Percentiles rank a stretch among this genome's conserved stretches.
Conservation (phyloP, 2,888 invertebrate species). For the Trilocha varians region DNA sequence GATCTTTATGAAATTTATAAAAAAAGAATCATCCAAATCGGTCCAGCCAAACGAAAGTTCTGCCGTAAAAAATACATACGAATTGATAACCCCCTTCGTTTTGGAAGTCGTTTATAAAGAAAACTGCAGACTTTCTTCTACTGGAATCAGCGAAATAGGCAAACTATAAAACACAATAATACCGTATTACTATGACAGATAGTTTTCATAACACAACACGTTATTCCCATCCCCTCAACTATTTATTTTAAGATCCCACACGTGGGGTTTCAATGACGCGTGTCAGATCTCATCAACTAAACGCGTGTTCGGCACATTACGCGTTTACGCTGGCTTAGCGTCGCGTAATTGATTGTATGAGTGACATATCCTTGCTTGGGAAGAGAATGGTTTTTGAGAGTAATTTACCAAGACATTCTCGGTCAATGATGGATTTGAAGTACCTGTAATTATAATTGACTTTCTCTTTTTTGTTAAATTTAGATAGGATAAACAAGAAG, state of each 20-base stretch:
- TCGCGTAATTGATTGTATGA: not conserved
- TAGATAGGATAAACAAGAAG: no score
- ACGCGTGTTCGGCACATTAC: not conserved
- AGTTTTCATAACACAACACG: not conserved
- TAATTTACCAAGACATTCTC: no score
- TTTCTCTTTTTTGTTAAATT: no score
- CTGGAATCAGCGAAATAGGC: not conserved
- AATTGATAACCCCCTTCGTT: no score
- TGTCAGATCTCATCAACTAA: not conserved
- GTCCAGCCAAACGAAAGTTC: no score
- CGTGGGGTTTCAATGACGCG: not conserved
- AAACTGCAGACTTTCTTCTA: no score
- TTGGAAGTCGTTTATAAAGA: no score
- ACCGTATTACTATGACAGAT: not conserved
- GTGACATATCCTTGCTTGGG: not conserved
- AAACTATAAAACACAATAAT: not conserved
- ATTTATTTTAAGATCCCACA: not conserved
- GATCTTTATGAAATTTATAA: no score
- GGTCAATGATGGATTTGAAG: no score
- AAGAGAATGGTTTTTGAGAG: not conserved
- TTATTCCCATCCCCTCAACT: not conserved
- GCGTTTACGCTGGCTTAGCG: not conserved
- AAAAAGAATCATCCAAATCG: no score
- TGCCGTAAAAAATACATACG: no score
- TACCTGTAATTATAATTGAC: no score